These are phyloP conservation scores for Eurypyga helias DNA, from an alignment of 2,113 vertebrate genomes.

Conservation along the genomic window DNA sequence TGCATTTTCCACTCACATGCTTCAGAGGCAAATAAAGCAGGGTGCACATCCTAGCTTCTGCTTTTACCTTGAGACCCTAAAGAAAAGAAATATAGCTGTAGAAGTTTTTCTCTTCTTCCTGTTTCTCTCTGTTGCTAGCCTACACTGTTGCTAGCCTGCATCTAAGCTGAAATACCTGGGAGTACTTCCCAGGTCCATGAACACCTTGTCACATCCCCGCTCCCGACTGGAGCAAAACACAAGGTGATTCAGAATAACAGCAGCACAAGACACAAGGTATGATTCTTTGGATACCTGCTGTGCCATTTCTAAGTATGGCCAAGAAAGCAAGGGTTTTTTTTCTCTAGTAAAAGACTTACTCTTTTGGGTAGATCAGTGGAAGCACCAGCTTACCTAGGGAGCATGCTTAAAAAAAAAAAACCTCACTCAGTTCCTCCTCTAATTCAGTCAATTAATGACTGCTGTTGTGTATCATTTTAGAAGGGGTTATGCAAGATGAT, in stretches of 20 bases:
- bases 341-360: neutral
- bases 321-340: neutral
- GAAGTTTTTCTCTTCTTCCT: neutral
- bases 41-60: neutral
- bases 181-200: neutral
- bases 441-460: neutral
- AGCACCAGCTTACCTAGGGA: neutral
- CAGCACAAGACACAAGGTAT: neutral
- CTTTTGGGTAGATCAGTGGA: neutral
- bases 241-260: neutral
- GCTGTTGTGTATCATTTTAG: neutral
- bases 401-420: neutral
- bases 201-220: neutral
- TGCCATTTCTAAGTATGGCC: neutral
- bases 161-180: neutral
- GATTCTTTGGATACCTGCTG: neutral
- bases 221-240: neutral
- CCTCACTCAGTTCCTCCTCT: neutral
- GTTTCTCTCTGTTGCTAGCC: neutral
- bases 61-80: neutral
- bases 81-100: neutral
- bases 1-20: rapidly evolving
- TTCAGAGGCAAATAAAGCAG: neutral
- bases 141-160: neutral
- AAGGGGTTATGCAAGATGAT: neutral